Conservation (phyloP, 1,140 invertebrate species). For the Macrosteles quadrilineatus region DNA sequence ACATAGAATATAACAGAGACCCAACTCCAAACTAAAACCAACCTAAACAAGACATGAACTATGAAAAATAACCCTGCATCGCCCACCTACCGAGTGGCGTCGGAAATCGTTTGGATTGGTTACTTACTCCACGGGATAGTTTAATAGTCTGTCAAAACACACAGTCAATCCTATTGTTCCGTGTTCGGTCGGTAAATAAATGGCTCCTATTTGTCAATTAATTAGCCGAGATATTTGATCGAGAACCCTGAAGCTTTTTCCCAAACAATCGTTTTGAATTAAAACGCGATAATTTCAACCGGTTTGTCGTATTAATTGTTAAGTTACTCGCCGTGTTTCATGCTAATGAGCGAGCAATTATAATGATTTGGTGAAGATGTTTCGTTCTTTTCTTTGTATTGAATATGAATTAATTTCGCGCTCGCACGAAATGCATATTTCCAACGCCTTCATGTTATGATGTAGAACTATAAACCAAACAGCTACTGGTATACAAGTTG, state of each 20-base stretch:
- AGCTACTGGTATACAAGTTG: too few species aligned
- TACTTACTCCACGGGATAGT: conserved; percentile 10
- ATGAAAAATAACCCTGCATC: background rate
- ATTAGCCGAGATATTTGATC: conserved; percentile 1
- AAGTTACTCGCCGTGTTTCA: conserved; percentile 13
- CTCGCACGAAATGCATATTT: conserved; percentile 5
- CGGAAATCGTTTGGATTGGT: background rate
- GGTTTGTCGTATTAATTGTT: conserved; percentile 18
- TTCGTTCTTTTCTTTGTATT: conserved; percentile 8
- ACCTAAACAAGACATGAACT: too few species aligned
- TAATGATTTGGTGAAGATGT: conserved; percentile 13
- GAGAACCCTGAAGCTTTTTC: background rate
- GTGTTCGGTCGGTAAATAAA: background rate
- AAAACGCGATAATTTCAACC: background rate
- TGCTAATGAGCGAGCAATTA: conserved; percentile 19
- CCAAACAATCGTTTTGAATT: background rate
- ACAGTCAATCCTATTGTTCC: conserved; percentile 12
- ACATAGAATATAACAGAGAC: too few species aligned
- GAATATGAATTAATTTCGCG: conserved; percentile 14
- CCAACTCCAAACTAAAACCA: too few species aligned
- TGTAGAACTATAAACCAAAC: too few species aligned
- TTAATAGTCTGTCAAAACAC: conserved; percentile 26
- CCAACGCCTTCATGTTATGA: background rate
- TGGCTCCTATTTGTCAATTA: conserved; percentile 21
- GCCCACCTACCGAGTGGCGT: conserved; percentile 1